Base-by-base conservation (phyloP, 2,888 invertebrate species). In the Lasius fuliginosus region DNA sequence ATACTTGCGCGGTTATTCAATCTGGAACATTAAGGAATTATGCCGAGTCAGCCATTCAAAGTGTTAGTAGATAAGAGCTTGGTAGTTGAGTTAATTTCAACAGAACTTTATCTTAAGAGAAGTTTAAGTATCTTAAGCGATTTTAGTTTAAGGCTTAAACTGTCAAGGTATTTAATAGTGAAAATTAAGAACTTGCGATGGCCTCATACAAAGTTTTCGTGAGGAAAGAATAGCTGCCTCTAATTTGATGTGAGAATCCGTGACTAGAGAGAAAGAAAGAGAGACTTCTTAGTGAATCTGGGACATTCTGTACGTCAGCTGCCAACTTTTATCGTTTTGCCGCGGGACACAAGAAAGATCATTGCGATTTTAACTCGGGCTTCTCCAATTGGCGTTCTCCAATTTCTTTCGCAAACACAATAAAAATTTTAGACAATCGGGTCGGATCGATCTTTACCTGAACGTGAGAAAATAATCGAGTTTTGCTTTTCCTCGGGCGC, bases 381-480 rank as follows among this genome's bases (percentile, higher is more conserved):
- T 77, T n/a, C n/a, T n/a, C n/a, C n/a, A n/a, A n/a, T n/a, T 69
- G 77, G 73, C 18, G 60, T 30, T 79, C n/a, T 53, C 49, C 79
- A 73, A 73, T 79, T 73, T 27, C 60, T 60, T 60, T 60, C 27
- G 12, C 60, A 73, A 73, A 73, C 60, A 36, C 79, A 73, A 79
- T 79, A 79, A 65, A 62, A 79, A 79, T 79, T 79, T 53, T 73
- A 73, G 79, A 73, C 79, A 62, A 73, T 73, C 60, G 46, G 60
- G 46, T 71, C 18, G 79, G 33, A 73, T 71, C 73, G 79, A 79
- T 79, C 46, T 71, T 46, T 36, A 2, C 15, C 23, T 12, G 60
- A 73, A 79, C 60, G 60, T 46, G 79, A 79, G 60, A 81, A 49
- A 81, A 81, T 81, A 81, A 79, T 73, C 79, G 60, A 73, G 73